Evolutionary conservation across 2,797 vertebrate genomes (phyloP).

Genomic region (Neomorphus geoffroyi): DNA sequence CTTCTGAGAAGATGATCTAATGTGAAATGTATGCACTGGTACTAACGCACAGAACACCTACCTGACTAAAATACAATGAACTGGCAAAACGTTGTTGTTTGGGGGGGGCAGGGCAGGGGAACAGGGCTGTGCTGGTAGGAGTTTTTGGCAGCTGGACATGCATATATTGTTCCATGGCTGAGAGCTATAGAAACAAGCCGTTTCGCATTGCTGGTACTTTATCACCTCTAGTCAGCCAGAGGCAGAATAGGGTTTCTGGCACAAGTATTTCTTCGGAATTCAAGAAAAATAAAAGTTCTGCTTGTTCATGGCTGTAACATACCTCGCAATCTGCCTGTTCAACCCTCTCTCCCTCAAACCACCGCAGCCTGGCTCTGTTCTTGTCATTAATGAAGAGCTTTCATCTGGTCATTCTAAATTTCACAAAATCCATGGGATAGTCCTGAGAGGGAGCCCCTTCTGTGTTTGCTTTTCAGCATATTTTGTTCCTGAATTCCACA

Average conservation of each 20-base stretch:
- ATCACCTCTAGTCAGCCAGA: slow-evolving; percentile 19
- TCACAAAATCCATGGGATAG: not conserved
- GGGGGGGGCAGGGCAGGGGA: not conserved
- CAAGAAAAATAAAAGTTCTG: not conserved
- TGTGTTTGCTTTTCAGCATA: slow-evolving; percentile 31
- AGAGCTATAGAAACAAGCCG: slow-evolving; percentile 41
- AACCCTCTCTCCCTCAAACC: not conserved
- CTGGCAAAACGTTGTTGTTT: not conserved
- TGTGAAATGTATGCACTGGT: slow-evolving; percentile 13
- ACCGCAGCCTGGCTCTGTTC: not conserved
- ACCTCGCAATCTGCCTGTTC: not conserved
- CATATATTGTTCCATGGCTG: not conserved
- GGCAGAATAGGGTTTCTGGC: slow-evolving; percentile 16
- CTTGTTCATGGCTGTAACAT: slow-evolving; percentile 1
- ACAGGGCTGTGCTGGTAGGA: not conserved
- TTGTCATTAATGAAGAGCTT: not conserved
- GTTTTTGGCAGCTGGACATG: slow-evolving; percentile 18
- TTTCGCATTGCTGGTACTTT: slow-evolving; percentile 34
- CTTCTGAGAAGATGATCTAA: slow-evolving; percentile 52
- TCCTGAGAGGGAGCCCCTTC: slow-evolving; percentile 11
- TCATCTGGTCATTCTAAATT: not conserved
- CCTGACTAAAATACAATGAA: slow-evolving; percentile 42
- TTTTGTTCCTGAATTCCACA: slow-evolving; percentile 20
- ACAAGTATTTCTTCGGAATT: not conserved
- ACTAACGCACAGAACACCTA: slow-evolving; percentile 31